Base-by-base conservation (phyloP, 2,113 vertebrate species). In the Actenoides lindsayi region DNA sequence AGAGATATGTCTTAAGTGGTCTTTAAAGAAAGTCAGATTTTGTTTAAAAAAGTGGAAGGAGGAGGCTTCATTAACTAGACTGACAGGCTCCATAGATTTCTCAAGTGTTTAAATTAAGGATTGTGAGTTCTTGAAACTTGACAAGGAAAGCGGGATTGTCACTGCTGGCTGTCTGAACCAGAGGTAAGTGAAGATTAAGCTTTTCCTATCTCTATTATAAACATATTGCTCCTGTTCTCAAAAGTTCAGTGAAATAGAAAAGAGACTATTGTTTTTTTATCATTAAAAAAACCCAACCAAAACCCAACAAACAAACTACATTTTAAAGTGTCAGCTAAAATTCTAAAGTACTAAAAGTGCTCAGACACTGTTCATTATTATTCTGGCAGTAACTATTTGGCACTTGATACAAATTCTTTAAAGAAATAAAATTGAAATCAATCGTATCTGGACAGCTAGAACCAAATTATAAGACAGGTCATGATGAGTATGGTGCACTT, bases 101-200 rank as follows among this genome's bases (percentile, higher is more conserved):
- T 98, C 97, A 97, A 98, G 98, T 98, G 98, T 98, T 98, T 98
- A 98, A 98, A 98, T 98, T 98, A 98, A 98, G 98, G 98, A 98
- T 96, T 98, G 96, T 84, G 96, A 97, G 97, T 98, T 97, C 98
- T 98, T 96, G 96, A 98, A 98, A 98, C 97, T 97, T 98, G 97
- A 98, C 98, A 98, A 97, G 96, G 91, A 94, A 97, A 96, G 95
- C 68, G 1, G 90, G 94, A 96, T 97, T 98, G 98, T 98, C 97
- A 98, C 95, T 59, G 96, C 92, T 83, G 94, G 85, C 96, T 97
- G 97, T 97, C 95, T 98, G 96, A 96, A 96, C 87, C 77, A 92
- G 96, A 97, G 96, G 97, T 97, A 98, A 98, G 97, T 95, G 92
- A 88, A 98, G 97, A 98, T 98, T 98, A 98, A 94, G 83, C 88